Conservation (phyloP, 2,797 vertebrate genomes). For the Coilia nasus region DNA sequence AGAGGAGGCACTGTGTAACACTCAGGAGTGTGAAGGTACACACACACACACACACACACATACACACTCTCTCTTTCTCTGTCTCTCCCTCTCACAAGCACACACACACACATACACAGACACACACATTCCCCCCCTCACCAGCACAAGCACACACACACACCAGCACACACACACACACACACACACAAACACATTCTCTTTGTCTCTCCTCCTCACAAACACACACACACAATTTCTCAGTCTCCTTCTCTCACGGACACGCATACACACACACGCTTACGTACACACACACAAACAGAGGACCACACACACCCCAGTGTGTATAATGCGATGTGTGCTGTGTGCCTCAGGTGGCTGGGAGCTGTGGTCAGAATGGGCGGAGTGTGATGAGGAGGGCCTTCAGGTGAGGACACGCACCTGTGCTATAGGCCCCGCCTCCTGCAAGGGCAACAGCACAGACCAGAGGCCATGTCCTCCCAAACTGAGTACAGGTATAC, state of each 20-base stretch:
- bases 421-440: conserved; percentile 74
- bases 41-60: background rate
- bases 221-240: background rate
- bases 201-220: background rate
- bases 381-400: conserved; percentile 77
- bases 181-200: background rate
- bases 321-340: background rate
- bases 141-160: background rate
- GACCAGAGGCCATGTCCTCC: conserved; percentile 80
- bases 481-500: conserved; percentile 84
- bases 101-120: conserved; percentile 17
- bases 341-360: conserved; percentile 75
- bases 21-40: conserved; percentile 85
- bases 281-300: background rate
- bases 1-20: conserved; percentile 92
- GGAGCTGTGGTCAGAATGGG: conserved; percentile 87
- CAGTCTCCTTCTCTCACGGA: no score
- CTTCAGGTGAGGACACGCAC: conserved; percentile 77
- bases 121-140: background rate
- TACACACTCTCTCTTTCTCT: no score
- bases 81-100: no score
- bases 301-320: background rate
- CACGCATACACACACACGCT: background rate
- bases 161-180: background rate
- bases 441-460: conserved; percentile 83